These are phyloP conservation scores for Lycaon pictus DNA, from an alignment of 2,113 vertebrate genomes.

Conservation along the genomic window DNA sequence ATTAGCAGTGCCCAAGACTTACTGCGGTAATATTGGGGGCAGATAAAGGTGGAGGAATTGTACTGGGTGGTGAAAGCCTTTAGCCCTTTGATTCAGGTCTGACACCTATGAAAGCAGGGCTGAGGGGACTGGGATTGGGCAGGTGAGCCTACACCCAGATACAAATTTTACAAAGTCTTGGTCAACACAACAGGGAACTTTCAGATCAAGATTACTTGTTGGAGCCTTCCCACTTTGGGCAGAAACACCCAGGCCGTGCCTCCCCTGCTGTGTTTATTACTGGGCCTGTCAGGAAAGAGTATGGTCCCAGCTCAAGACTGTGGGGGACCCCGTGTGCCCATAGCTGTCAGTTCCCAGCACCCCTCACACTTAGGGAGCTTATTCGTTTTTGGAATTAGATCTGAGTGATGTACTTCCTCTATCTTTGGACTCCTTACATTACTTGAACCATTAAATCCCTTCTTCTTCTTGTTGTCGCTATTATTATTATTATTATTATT, in stretches of 20 bases:
- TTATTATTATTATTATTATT: background rate
- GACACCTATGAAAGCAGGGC: background rate
- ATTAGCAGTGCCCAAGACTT: background rate
- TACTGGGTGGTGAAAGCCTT: background rate
- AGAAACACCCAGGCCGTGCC: background rate
- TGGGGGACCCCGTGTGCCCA: background rate
- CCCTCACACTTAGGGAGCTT: background rate
- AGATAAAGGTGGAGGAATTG: background rate
- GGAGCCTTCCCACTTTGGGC: background rate
- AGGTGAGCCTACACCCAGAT: too few species aligned
- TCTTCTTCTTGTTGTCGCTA: background rate
- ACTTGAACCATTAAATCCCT: background rate
- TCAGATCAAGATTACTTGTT: background rate
- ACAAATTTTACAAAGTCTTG: background rate
- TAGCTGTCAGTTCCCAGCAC: background rate
- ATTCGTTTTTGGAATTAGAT: background rate
- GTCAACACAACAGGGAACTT: background rate
- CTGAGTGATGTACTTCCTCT: rapidly evolving
- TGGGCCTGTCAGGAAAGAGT: background rate
- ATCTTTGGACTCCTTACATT: background rate
- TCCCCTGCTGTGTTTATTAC: background rate
- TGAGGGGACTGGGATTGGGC: background rate
- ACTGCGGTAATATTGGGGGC: too few species aligned
- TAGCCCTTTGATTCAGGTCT: background rate
- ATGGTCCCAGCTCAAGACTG: background rate